Conservation (phyloP, 2,888 invertebrate genomes). For the Myopa testacea region DNA sequence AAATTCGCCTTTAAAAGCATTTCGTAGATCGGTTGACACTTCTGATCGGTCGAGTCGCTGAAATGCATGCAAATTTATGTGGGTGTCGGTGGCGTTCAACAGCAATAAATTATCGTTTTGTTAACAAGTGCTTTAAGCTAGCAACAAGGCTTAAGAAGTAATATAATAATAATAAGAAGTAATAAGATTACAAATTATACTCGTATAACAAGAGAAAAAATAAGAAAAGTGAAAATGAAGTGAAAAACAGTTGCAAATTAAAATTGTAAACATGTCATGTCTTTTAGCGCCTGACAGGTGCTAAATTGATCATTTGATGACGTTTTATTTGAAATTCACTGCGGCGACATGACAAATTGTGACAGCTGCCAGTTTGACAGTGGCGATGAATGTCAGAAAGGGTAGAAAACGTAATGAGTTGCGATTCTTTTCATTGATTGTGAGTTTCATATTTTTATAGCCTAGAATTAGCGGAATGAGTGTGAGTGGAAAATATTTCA, state of each 20-base stretch:
- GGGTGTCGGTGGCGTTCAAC: slow-evolving; percentile 8
- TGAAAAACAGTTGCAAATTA: background rate
- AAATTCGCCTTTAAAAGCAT: slow-evolving; percentile 10
- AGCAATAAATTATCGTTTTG: background rate
- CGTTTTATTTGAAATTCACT: background rate
- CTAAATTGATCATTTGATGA: background rate
- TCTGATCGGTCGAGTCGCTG: background rate
- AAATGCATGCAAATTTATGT: background rate
- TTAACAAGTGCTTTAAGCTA: background rate
- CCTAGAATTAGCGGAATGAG: no score
- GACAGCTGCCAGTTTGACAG: background rate
- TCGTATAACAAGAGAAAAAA: no score
- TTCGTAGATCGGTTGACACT: background rate
- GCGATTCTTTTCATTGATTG: background rate
- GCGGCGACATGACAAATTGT: slow-evolving; percentile 4
- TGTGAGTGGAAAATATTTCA: no score
- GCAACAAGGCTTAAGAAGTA: background rate
- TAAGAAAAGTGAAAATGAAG: no score
- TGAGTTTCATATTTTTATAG: background rate
- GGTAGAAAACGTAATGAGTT: background rate
- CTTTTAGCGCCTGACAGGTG: background rate
- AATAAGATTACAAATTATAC: no score
- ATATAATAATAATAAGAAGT: background rate
- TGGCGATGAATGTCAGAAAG: background rate
- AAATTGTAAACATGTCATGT: background rate